Base-by-base conservation (phyloP, 2,888 invertebrate species). In the Poecilobothrus nobilitatus region DNA sequence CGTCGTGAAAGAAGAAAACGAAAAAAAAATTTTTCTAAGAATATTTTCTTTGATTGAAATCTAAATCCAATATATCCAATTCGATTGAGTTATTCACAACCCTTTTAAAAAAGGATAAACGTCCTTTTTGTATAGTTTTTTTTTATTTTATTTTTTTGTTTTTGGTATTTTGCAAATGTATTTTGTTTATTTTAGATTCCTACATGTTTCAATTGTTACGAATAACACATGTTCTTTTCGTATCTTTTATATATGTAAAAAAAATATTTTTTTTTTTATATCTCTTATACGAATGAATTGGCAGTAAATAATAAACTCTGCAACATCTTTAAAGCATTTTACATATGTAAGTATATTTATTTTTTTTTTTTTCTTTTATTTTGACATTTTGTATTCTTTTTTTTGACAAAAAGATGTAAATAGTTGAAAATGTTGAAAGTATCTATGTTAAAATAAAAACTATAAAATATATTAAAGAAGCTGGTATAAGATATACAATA, bases 1-100 rank as follows among this genome's bases (percentile, higher is more conserved):
- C 27, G 27, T 27, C 27, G 27, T 27, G 27, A 27, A 27, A 5
- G 27, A 27, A 27, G 5, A 27, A 27, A 27, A 27, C 27, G 27
- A 37, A 53, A 6, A 6, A 6, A 53, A 18, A 53, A 18, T 6
- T 53, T 6, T 53, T 53, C 53, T 53, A 53, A 18, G 53, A 53
- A 53, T 53, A 53, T 53, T 53, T 53, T 53, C 53, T 53, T 53
- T 53, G 53, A 53, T 53, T 53, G 53, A 53, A 53, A 53, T 53
- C 53, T 53, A 53, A 53, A 53, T 53, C 53, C 53, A 53, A 53
- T 53, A 53, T 53, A 53, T 53, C 53, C n/a, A 53, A 53, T 53
- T 53, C 53, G 53, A 53, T 53, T 18, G 6, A 53, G 18, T 53
- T 27, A 27, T 27, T 27, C 27, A 27, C 53, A 53, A 53, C 53